Percentiles rank a stretch among this genome's conserved stretches.
Evolutionary conservation across 2,113 vertebrate genomes (phyloP).

Genomic region (Hystrix brachyura): DNA sequence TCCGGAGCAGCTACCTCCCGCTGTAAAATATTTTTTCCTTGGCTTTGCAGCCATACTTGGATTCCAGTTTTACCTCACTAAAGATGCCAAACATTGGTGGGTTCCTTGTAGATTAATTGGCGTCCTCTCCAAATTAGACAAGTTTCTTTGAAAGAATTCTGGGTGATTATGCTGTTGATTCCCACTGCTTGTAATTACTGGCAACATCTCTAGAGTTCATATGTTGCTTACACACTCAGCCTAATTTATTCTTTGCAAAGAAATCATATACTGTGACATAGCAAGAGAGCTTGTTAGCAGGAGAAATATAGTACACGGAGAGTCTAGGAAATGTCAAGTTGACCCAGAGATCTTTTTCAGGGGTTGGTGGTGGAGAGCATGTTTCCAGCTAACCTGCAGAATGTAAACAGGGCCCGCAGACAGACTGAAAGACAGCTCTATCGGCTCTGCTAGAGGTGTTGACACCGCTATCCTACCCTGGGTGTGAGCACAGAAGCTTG

Average conservation of each 20-base stretch:
- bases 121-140: constrained; percentile 42
- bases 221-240: constrained; percentile 32
- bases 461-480: constrained; percentile 74
- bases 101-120: neutral
- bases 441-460: constrained; percentile 69
- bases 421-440: constrained; percentile 77
- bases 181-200: constrained; percentile 22
- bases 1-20: neutral
- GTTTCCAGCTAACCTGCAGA: constrained; percentile 73
- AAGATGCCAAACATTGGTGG: neutral
- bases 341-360: constrained; percentile 69
- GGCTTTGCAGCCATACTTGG: neutral
- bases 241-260: constrained; percentile 50
- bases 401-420: constrained; percentile 76
- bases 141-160: neutral
- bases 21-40: constrained; percentile 33
- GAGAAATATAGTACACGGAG: constrained; percentile 51
- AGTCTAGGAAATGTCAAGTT: constrained; percentile 68
- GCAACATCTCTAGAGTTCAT: constrained; percentile 27
- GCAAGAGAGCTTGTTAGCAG: constrained; percentile 40
- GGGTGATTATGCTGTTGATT: neutral
- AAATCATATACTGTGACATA: constrained; percentile 32
- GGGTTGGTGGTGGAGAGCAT: constrained; percentile 23
- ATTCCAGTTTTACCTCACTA: constrained; percentile 10
- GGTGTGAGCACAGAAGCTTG: constrained; percentile 76